These are phyloP conservation scores for Asobara japonica DNA, from an alignment of 1,140 invertebrate genomes.

Conservation along the genomic window DNA sequence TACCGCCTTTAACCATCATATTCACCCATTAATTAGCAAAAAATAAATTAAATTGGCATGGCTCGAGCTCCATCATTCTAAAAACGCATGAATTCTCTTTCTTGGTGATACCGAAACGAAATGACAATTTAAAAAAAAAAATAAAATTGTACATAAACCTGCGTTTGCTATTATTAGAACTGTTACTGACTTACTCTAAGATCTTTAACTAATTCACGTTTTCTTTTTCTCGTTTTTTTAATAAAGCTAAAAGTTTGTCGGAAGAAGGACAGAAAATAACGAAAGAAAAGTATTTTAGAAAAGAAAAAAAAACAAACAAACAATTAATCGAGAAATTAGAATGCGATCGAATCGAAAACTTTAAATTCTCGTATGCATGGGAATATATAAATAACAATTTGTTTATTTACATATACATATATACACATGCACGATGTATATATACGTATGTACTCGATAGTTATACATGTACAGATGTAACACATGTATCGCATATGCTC, in stretches of 20 bases:
- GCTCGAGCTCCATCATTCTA: too few species aligned
- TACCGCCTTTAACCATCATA: too few species aligned
- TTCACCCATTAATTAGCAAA: neutral
- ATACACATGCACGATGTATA: neutral
- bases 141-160: constrained; percentile 31
- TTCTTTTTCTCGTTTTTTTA: neutral
- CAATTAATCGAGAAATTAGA: neutral
- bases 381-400: neutral
- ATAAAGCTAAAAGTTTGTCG: neutral
- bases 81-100: neutral
- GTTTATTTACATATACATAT: constrained; percentile 2
- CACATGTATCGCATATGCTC: constrained; percentile 13
- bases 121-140: constrained; percentile 9
- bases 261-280: neutral
- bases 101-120: neutral
- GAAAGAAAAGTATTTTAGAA: neutral
- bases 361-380: too few species aligned
- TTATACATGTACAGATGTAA: constrained; percentile 18
- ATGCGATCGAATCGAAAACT: neutral
- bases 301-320: neutral
- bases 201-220: constrained; percentile 24
- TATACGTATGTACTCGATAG: neutral
- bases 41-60: neutral
- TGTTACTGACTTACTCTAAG: constrained; percentile 31
- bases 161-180: constrained; percentile 27